Evolutionary conservation across 2,797 vertebrate species (phyloP).

Genomic region (Amblyraja radiata): DNA sequence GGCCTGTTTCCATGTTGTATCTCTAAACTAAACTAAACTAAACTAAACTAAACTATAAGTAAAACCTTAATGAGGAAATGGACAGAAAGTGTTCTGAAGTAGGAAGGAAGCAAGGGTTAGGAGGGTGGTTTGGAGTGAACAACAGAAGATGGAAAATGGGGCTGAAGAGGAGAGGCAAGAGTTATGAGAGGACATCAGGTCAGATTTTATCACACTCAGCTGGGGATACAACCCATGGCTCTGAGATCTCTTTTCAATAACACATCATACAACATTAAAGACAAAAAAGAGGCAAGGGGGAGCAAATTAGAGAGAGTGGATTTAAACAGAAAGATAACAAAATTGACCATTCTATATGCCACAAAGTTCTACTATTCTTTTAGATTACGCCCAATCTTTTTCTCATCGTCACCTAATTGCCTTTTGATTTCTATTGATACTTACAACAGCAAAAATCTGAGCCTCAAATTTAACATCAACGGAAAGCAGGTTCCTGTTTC

Average conservation of each 20-base stretch:
- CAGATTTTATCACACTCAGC: background rate
- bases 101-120: background rate
- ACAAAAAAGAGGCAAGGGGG: background rate
- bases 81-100: background rate
- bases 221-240: background rate
- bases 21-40: too few relatives aligned
- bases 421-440: too few relatives aligned
- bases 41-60: too few relatives aligned
- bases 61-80: background rate
- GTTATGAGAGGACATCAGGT: background rate
- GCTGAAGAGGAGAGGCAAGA: background rate
- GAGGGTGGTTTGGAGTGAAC: background rate
- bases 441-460: too few relatives aligned
- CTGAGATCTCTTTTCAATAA: background rate
- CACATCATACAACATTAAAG: background rate
- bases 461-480: too few relatives aligned
- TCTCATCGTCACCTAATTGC: too few relatives aligned
- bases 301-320: background rate
- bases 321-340: background rate
- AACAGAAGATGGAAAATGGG: background rate
- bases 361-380: background rate
- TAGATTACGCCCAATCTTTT: background rate
- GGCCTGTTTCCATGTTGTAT: too few relatives aligned
- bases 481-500: background rate
- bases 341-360: background rate